Evolutionary conservation across 2,888 invertebrate species (phyloP).

Genomic region (Megalurothrips usitatus): DNA sequence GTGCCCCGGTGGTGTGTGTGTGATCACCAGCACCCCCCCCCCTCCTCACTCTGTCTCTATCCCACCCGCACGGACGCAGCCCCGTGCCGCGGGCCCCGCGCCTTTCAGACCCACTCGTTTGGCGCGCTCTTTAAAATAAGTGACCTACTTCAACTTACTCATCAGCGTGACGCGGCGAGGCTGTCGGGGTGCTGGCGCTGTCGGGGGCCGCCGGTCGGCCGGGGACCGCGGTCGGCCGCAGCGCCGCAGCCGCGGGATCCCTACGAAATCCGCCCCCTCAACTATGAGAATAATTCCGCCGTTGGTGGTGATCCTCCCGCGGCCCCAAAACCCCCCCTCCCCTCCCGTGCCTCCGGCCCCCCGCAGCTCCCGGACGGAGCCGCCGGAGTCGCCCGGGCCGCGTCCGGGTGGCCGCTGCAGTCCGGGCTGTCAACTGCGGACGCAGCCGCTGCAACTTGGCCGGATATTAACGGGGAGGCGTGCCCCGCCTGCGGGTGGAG

Average conservation of each 20-base stretch:
- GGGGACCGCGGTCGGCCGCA: too few species aligned
- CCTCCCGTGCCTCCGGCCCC: not conserved
- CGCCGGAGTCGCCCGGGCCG: not conserved
- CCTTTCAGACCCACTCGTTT: not conserved
- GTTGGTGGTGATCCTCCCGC: not conserved
- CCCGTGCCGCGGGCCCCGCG: too few species aligned
- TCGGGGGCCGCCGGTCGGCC: too few species aligned
- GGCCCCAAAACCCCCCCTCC: not conserved
- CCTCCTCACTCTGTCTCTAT: too few species aligned
- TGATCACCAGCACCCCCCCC: too few species aligned
- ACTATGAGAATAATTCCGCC: not conserved
- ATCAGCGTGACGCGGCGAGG: not conserved
- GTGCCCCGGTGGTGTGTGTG: too few species aligned
- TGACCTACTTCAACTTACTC: not conserved
- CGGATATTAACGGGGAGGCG: constrained; percentile 6
- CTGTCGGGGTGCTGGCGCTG: not conserved
- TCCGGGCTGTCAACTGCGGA: not conserved
- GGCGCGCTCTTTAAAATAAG: not conserved
- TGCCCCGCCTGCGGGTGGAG: not conserved
- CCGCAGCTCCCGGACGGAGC: not conserved
- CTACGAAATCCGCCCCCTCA: not conserved
- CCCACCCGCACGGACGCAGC: too few species aligned
- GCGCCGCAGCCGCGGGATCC: not conserved
- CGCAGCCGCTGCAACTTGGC: constrained; percentile 10
- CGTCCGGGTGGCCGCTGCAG: not conserved